Base-by-base conservation (phyloP, 2,888 invertebrate species). In the Lucinisca nassula region DNA sequence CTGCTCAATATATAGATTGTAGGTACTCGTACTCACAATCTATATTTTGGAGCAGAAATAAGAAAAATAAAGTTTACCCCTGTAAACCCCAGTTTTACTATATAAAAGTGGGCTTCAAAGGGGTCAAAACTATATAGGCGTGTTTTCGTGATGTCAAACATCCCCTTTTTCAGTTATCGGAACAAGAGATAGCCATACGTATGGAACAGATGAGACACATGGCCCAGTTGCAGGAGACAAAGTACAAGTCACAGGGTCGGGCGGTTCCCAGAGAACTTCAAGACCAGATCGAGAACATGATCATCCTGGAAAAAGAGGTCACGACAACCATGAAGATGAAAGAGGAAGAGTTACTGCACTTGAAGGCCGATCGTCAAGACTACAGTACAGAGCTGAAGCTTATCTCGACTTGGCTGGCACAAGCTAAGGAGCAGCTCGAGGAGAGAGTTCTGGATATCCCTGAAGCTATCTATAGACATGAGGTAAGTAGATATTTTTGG, bases 111-210 rank as follows among this genome's bases (percentile, higher is more conserved):
- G n/a, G n/a, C n/a, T n/a, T n/a, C n/a, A n/a, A n/a, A n/a, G n/a
- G n/a, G n/a, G n/a, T n/a, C n/a, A n/a, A n/a, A n/a, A n/a, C n/a
- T n/a, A n/a, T n/a, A n/a, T n/a, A n/a, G n/a, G n/a, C n/a, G n/a
- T n/a, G n/a, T n/a, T n/a, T n/a, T n/a, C n/a, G n/a, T n/a, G n/a
- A n/a, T n/a, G n/a, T n/a, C n/a, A n/a, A n/a, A n/a, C n/a, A n/a
- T n/a, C n/a, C n/a, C n/a, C n/a, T n/a, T n/a, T n/a, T n/a, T n/a
- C 89, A 95, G 94, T 75, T 92, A 8, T 90, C 92, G 8, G 93
- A 94, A 84, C 94, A 94, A 78, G 95, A 95, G 78, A 88, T 95
- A n/a, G 78, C 88, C 0, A 88, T 92, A 32, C 89, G 91, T 35
- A 91, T 94, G 92, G 92, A 93, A 58, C 93, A 94, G 83, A 91